phyloP scores from a whole-genome alignment of 2,113 vertebrate species.

The Muntiacus muntjak region DNA sequence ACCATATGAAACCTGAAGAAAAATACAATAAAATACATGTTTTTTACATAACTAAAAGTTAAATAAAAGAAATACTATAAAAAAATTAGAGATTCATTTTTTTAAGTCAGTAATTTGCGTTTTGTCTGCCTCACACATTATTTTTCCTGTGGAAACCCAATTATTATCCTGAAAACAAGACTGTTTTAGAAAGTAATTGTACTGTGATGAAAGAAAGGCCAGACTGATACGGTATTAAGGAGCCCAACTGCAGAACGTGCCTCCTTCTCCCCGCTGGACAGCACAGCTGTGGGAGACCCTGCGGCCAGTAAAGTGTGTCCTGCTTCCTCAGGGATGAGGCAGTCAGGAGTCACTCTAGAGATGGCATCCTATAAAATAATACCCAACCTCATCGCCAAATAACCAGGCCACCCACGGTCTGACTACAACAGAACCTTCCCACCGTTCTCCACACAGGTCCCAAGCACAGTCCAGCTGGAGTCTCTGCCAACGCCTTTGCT shows the following conservation, averaged over 20 bases:
- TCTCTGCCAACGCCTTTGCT: not conserved
- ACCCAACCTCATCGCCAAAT: not conserved
- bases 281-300: not conserved
- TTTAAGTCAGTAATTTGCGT: not conserved
- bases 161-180: slow-evolving; percentile 23
- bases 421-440: not conserved
- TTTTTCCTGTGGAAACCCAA: not conserved
- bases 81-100: not conserved
- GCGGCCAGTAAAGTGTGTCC: not conserved
- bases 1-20: not conserved
- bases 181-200: not conserved
- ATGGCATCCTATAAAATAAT: not conserved
- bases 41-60: slow-evolving; percentile 1
- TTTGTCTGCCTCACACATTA: not conserved
- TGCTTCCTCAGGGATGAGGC: not conserved
- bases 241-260: not conserved
- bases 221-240: not conserved
- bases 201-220: not conserved
- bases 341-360: not conserved
- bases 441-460: not conserved
- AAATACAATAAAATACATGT: not conserved
- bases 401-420: not conserved
- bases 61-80: not conserved
- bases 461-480: not conserved
- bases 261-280: not conserved